Conservation (phyloP, 2,888 invertebrate species). For the Lasioglossum zephyrum region DNA sequence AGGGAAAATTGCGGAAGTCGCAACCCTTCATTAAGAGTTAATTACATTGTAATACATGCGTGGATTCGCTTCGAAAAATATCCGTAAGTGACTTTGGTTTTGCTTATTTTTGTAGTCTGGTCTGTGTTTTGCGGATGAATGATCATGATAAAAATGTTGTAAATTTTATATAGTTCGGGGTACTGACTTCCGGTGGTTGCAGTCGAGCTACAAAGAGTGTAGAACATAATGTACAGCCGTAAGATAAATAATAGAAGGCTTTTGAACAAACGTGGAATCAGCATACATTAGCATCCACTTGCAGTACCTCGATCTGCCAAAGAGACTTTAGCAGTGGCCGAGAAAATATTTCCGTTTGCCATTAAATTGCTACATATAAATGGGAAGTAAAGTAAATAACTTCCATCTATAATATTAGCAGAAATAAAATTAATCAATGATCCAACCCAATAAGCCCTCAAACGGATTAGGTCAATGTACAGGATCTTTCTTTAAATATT, state of each 20-base stretch:
- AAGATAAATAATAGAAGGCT: constrained; percentile 16
- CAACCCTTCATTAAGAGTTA: neutral
- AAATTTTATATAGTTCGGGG: neutral
- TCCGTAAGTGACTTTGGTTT: neutral
- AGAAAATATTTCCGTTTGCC: constrained; percentile 31
- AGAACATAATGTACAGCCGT: constrained; percentile 6
- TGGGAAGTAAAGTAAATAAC: neutral
- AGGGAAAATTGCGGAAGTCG: neutral
- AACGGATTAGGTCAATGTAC: neutral
- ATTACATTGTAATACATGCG: constrained; percentile 1
- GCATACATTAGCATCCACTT: constrained; percentile 10
- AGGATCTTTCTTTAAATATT: neutral
- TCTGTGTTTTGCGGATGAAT: neutral
- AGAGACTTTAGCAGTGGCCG: neutral
- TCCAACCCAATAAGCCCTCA: neutral
- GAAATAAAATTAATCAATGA: neutral
- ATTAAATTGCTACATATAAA: constrained; percentile 9
- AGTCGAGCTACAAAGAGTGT: neutral
- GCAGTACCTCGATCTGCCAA: neutral
- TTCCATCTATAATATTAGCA: neutral
- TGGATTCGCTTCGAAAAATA: neutral
- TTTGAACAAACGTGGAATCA: constrained; percentile 10
- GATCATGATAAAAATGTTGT: too few relatives aligned
- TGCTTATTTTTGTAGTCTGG: neutral
- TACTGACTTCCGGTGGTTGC: neutral